Conservation (phyloP, 2,888 invertebrate species). For the Hedychridium roseum region DNA sequence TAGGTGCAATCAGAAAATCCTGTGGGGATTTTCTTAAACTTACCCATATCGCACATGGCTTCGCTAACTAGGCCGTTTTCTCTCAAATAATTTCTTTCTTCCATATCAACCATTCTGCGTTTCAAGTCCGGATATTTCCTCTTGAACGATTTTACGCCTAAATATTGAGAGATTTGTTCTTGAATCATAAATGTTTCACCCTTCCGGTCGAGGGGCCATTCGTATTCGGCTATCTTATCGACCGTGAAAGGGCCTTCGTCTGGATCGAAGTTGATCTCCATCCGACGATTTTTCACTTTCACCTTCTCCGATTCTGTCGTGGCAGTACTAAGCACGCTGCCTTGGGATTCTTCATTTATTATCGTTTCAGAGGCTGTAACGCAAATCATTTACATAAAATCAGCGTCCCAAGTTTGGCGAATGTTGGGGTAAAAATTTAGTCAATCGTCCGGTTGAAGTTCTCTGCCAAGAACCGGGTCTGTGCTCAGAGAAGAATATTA, state of each 20-base stretch:
- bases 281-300: slow-evolving; percentile 59
- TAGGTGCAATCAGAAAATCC: too few relatives aligned
- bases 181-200: slow-evolving; percentile 92
- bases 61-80: slow-evolving; percentile 86
- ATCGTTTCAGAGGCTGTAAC: slow-evolving; percentile 52
- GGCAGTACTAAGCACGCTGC: slow-evolving; percentile 79
- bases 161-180: slow-evolving; percentile 93
- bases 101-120: slow-evolving; percentile 85
- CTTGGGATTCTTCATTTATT: slow-evolving; percentile 82
- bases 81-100: slow-evolving; percentile 88
- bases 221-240: slow-evolving; percentile 91
- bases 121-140: slow-evolving; percentile 91
- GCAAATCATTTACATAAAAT: too few relatives aligned
- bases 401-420: too few relatives aligned
- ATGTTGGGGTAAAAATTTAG: too few relatives aligned
- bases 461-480: too few relatives aligned
- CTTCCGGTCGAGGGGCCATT: slow-evolving; percentile 79
- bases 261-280: slow-evolving; percentile 62
- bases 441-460: too few relatives aligned
- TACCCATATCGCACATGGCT: slow-evolving; percentile 91
- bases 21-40: too few relatives aligned
- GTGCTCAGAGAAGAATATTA: too few relatives aligned
- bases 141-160: slow-evolving; percentile 96
- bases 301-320: slow-evolving; percentile 69
- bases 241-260: slow-evolving; percentile 73